A percentile compares a stretch with the other conserved stretches of the same genome.
phyloP scores from a whole-genome alignment of 2,113 vertebrate species.

The Pelusios castaneus region DNA sequence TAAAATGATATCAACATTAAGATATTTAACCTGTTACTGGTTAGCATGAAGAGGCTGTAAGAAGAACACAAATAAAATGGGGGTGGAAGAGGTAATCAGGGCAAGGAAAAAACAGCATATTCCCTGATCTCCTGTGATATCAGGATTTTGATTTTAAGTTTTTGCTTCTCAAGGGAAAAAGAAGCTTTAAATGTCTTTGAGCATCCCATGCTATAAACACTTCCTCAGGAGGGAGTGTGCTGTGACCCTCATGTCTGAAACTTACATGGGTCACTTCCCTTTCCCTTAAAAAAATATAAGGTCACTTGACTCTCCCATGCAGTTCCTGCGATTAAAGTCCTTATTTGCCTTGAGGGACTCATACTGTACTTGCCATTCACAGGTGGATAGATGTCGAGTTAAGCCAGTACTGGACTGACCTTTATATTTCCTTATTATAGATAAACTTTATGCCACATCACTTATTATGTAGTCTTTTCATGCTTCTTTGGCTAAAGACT shows the following conservation, averaged over 20 bases:
- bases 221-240: conserved; percentile 62
- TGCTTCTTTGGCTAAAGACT: neutral
- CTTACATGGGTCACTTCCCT: conserved; percentile 50
- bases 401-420: neutral
- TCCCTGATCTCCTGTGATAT: neutral
- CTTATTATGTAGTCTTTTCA: neutral
- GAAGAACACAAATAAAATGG: neutral
- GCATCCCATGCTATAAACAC: conserved; percentile 27
- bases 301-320: neutral
- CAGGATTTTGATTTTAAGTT: conserved; percentile 20
- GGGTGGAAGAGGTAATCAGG: neutral
- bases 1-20: neutral
- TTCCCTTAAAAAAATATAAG: neutral
- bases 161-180: conserved; percentile 28
- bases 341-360: neutral
- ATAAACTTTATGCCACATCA: neutral
- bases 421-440: neutral
- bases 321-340: neutral
- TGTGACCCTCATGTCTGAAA: conserved; percentile 33
- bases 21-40: rapidly evolving
- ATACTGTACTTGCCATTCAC: neutral
- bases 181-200: conserved; percentile 39
- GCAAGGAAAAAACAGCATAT: neutral
- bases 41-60: rapidly evolving
- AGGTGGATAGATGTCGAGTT: neutral